These are phyloP conservation scores for Carettochelys insculpta DNA, from an alignment of 2,113 vertebrate species.

Conservation along the genomic window DNA sequence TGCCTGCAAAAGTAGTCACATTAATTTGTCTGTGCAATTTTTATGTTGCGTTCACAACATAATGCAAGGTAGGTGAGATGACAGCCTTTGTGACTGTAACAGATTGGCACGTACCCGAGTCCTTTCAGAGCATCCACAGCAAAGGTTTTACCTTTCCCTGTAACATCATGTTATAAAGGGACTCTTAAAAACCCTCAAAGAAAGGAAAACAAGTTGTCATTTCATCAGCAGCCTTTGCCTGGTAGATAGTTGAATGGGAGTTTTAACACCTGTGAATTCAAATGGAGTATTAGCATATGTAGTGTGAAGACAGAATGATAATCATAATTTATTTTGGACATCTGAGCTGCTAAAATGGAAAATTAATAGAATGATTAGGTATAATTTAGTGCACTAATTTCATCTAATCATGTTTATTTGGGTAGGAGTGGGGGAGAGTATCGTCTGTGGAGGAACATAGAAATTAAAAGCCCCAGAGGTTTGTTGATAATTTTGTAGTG, in stretches of 20 bases:
- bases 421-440: conserved; percentile 29
- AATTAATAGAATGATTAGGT: conserved; percentile 58
- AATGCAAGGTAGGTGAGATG: not conserved
- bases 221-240: not conserved
- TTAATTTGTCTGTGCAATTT: not conserved
- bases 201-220: not conserved
- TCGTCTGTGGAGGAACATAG: conserved; percentile 7
- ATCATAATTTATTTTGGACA: conserved; percentile 64
- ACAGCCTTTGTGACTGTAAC: not conserved
- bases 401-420: conserved; percentile 57
- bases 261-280: not conserved
- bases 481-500: conserved; percentile 7
- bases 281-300: not conserved
- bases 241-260: not conserved
- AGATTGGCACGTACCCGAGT: not conserved
- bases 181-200: not conserved
- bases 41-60: not conserved
- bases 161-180: not conserved
- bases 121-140: not conserved
- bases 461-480: conserved; percentile 31
- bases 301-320: conserved; percentile 14
- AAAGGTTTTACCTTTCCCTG: not conserved
- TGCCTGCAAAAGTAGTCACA: not conserved
- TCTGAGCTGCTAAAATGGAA: conserved; percentile 60
- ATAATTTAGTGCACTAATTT: conserved; percentile 60